These are phyloP conservation scores for Myotis pilosus DNA, from an alignment of 2,797 vertebrate genomes.

Conservation along the genomic window DNA sequence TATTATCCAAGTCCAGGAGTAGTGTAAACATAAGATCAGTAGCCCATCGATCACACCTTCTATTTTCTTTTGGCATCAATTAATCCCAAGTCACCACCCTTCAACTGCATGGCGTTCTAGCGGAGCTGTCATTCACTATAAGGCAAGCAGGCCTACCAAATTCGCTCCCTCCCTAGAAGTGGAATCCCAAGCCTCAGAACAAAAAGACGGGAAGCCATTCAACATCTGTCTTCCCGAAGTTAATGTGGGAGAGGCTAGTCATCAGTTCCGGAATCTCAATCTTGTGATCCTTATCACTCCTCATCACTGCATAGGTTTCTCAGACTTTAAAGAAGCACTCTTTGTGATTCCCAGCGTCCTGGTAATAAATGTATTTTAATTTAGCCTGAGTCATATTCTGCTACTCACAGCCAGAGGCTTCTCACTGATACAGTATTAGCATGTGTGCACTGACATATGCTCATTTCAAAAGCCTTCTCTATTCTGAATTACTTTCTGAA, in stretches of 20 bases:
- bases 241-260: neutral
- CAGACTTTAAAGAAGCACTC: neutral
- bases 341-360: neutral
- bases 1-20: neutral
- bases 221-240: neutral
- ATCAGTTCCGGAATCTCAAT: neutral
- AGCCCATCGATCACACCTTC: neutral
- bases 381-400: conserved; percentile 10
- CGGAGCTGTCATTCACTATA: neutral
- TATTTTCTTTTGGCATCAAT: neutral
- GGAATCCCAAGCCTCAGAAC: neutral
- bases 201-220: neutral
- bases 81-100: neutral
- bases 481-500: conserved; percentile 48
- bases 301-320: neutral
- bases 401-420: conserved; percentile 1
- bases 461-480: neutral
- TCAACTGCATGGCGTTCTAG: neutral
- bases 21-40: neutral
- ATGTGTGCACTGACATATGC: neutral
- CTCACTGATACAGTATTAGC: neutral
- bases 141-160: neutral
- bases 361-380: conserved; percentile 19
- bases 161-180: neutral
- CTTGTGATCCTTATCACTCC: neutral